A percentile compares a stretch with the other conserved stretches of the same genome.
Evolutionary conservation across 2,113 vertebrate genomes (phyloP).

Genomic region (Lepisosteus osseus): DNA sequence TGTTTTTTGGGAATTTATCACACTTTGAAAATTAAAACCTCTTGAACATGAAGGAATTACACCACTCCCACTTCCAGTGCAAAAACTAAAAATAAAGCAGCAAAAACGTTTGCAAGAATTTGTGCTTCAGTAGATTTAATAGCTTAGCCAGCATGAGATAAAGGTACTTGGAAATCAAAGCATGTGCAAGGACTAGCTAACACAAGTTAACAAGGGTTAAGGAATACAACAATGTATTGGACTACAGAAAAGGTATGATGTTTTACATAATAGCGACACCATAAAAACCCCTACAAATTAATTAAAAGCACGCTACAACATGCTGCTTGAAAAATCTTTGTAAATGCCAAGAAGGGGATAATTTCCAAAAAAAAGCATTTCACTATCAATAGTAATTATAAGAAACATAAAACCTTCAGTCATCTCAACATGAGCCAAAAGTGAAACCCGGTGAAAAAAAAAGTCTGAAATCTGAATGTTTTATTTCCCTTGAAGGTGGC

Average conservation of each 20-base stretch:
- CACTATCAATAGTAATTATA: constrained; percentile 13
- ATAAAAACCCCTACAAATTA: not conserved
- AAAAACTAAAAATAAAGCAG: not conserved
- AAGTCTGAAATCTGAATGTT: not conserved
- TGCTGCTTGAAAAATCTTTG: constrained; percentile 16
- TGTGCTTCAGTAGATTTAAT: too few relatives aligned
- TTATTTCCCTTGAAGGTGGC: not conserved
- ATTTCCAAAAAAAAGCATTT: constrained; percentile 22
- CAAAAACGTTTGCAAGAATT: not conserved
- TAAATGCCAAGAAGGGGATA: constrained; percentile 21
- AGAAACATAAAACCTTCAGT: constrained; percentile 6
- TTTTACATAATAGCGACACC: not conserved
- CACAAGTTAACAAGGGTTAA: constrained; percentile 8
- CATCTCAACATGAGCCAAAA: not conserved
- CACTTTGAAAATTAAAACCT: too few relatives aligned
- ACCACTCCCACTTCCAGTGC: too few relatives aligned
- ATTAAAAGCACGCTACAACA: constrained; percentile 9
- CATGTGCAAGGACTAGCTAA: not conserved
- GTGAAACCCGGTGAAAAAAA: not conserved
- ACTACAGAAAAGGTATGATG: not conserved
- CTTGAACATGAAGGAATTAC: too few relatives aligned
- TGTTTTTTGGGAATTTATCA: constrained; percentile 2
- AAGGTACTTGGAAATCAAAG: not conserved
- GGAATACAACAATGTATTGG: not conserved
- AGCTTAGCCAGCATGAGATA: too few relatives aligned